phyloP scores from a whole-genome alignment of 1,140 invertebrate species.

The Lepidostoma basale region DNA sequence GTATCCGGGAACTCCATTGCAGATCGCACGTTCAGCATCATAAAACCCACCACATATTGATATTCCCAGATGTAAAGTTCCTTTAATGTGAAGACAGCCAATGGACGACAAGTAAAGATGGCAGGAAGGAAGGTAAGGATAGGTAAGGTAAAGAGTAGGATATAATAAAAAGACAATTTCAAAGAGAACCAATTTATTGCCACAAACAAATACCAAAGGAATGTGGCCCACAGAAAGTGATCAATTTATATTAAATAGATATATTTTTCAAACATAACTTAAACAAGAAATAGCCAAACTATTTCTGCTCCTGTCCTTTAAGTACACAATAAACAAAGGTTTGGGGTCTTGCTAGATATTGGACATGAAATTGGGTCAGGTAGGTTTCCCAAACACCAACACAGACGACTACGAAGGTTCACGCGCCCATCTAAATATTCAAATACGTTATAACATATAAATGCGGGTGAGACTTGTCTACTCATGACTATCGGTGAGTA shows the following conservation, averaged over 20 bases:
- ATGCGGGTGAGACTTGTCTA: slow-evolving; percentile 9
- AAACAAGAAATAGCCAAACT: slow-evolving; percentile 25
- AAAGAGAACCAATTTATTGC: slow-evolving; percentile 45
- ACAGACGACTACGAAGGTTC: slow-evolving; percentile 1
- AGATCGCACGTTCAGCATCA: too few relatives aligned
- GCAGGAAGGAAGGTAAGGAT: too few relatives aligned
- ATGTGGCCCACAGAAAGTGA: slow-evolving; percentile 28
- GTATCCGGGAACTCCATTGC: too few relatives aligned
- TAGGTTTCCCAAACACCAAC: not conserved
- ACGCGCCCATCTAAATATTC: slow-evolving; percentile 1
- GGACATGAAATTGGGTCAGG: not conserved
- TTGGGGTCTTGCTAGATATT: not conserved
- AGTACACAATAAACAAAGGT: slow-evolving; percentile 15
- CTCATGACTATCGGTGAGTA: slow-evolving; percentile 14
- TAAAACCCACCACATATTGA: too few relatives aligned
- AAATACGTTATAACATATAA: slow-evolving; percentile 18
- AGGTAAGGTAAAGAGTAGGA: not conserved
- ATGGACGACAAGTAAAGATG: too few relatives aligned
- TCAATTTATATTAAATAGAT: slow-evolving; percentile 31
- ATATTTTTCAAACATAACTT: slow-evolving; percentile 44
- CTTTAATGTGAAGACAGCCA: too few relatives aligned
- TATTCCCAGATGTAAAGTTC: too few relatives aligned
- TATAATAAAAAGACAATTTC: slow-evolving; percentile 13
- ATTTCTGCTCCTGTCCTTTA: slow-evolving; percentile 10
- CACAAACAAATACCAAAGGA: slow-evolving; percentile 43